Evolutionary conservation across 2,888 invertebrate species (phyloP).

Genomic region (Drosophila cyrtoloma): DNA sequence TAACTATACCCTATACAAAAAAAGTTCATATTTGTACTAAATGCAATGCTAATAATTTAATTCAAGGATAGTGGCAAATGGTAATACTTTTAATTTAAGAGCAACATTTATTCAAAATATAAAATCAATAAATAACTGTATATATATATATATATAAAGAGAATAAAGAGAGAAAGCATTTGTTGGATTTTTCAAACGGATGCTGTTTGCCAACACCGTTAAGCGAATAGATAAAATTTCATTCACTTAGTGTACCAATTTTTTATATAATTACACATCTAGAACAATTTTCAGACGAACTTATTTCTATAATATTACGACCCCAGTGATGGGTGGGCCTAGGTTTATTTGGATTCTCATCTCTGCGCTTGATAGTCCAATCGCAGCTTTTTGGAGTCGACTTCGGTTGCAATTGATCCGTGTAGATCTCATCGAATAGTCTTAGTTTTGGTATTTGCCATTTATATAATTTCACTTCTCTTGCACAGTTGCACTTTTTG

Average conservation of each 20-base stretch:
- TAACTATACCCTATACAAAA: too few relatives aligned
- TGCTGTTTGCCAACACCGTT: too few relatives aligned
- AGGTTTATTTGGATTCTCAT: not conserved
- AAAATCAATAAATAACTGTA: not conserved
- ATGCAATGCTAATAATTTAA: not conserved
- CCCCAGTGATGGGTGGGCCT: constrained; percentile 35
- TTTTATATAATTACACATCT: too few relatives aligned
- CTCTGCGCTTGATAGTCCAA: not conserved
- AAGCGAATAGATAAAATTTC: too few relatives aligned
- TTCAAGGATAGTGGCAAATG: not conserved
- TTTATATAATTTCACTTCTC: rapidly evolving
- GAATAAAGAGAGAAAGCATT: not conserved
- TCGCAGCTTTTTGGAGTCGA: not conserved
- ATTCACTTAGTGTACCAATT: too few relatives aligned
- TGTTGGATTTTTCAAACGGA: not conserved
- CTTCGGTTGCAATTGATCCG: not conserved
- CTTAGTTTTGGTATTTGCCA: constrained; percentile 19
- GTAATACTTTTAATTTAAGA: not conserved
- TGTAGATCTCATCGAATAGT: constrained; percentile 26
- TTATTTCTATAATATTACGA: constrained; percentile 37
- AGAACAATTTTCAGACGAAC: not conserved
- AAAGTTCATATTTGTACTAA: not conserved
- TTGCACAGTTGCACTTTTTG: rapidly evolving
- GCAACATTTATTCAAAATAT: not conserved
- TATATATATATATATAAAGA: not conserved